phyloP scores from a whole-genome alignment of 2,888 invertebrate species.

The Ornithoptera priamus region DNA sequence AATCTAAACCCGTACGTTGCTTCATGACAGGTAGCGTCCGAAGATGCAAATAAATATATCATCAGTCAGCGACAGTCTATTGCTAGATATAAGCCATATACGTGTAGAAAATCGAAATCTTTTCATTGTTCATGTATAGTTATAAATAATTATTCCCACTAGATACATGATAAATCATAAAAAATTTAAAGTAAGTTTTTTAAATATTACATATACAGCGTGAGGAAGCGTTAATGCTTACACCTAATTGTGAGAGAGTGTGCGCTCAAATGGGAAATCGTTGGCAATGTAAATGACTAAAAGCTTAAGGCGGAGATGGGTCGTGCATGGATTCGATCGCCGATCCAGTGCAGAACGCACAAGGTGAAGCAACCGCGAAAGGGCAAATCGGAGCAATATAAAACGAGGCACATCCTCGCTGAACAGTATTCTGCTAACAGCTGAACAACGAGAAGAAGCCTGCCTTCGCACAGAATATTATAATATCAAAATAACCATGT shows the following conservation, averaged over 20 bases:
- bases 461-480: constrained; percentile 45
- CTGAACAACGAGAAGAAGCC: constrained; percentile 56
- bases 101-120: too few relatives aligned
- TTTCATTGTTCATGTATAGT: too few relatives aligned
- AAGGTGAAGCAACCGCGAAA: constrained; percentile 78
- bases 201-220: background rate
- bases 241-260: constrained; percentile 4
- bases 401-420: constrained; percentile 73
- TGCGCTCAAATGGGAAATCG: constrained; percentile 16
- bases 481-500: constrained; percentile 44
- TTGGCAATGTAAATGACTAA: constrained; percentile 44
- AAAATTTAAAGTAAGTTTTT: background rate
- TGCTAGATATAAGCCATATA: too few relatives aligned
- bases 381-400: constrained; percentile 77
- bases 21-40: too few relatives aligned
- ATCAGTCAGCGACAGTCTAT: too few relatives aligned
- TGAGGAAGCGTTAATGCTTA: constrained; percentile 1
- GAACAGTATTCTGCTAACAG: constrained; percentile 66
- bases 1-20: too few relatives aligned
- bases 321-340: constrained; percentile 51
- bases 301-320: constrained; percentile 51
- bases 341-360: constrained; percentile 63
- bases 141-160: too few relatives aligned
- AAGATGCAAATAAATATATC: too few relatives aligned
- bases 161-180: too few relatives aligned